Evolutionary conservation across 2,797 vertebrate species (phyloP).

Genomic region (Philypnodon macrostomus): DNA sequence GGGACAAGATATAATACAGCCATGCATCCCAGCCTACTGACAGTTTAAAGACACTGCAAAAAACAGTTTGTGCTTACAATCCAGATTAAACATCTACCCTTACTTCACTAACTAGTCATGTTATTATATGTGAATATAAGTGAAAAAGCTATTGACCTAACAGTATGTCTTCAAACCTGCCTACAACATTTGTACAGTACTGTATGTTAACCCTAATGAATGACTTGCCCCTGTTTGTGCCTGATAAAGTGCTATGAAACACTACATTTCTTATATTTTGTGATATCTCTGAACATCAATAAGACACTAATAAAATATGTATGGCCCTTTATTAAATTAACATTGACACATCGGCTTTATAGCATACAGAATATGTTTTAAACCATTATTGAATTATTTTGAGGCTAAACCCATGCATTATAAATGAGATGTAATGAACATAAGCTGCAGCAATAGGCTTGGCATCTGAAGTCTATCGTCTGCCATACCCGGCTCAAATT

Average conservation of each 20-base stretch:
- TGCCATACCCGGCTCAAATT: slow-evolving; percentile 24
- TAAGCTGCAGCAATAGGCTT: neutral
- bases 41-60: no score
- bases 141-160: no score
- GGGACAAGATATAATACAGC: slow-evolving; percentile 31
- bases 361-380: slow-evolving; percentile 1
- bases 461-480: slow-evolving; percentile 21
- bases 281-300: neutral
- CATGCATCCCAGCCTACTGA: neutral
- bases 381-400: slow-evolving; percentile 5
- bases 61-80: slow-evolving; percentile 8
- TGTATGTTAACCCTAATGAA: no score
- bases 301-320: slow-evolving; percentile 1
- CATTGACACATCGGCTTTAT: neutral
- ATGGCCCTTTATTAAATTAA: slow-evolving; percentile 2
- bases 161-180: no score
- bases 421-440: slow-evolving; percentile 3
- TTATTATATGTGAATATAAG: no score
- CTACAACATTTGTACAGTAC: no score
- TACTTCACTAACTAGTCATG: no score
- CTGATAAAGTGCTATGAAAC: no score
- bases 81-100: no score
- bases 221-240: no score
- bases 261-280: fast-evolving
- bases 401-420: slow-evolving; percentile 2